phyloP scores from a whole-genome alignment of 1,140 invertebrate species.

The Drosophila rufa region DNA sequence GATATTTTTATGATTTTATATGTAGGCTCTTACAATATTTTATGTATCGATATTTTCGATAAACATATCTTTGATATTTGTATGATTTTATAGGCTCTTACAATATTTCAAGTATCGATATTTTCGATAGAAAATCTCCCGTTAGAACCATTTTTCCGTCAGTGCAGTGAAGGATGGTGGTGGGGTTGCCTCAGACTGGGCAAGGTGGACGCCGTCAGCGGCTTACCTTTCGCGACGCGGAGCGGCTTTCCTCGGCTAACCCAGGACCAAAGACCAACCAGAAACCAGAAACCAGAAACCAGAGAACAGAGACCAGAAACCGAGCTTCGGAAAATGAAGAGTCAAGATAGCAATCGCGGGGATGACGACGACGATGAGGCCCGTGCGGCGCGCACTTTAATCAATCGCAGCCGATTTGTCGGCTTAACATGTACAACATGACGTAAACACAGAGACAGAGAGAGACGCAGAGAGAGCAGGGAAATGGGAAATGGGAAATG shows the following conservation, averaged over 20 bases:
- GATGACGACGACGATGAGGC: conserved; percentile 10
- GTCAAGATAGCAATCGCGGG: conserved; percentile 72
- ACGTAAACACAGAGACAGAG: conserved; percentile 62
- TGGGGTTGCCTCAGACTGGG: conserved; percentile 6
- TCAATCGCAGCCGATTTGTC: conserved; percentile 85
- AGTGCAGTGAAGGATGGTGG: conserved; percentile 7
- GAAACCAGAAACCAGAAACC: background rate
- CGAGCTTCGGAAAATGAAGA: conserved; percentile 54
- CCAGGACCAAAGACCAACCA: conserved; percentile 41
- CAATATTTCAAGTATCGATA: background rate
- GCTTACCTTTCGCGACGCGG: conserved; percentile 60
- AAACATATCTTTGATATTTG: background rate
- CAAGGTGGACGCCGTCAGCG: conserved; percentile 73
- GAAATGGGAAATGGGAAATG: conserved; percentile 18
- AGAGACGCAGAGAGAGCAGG: background rate
- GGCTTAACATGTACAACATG: conserved; percentile 85
- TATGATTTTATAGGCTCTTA: background rate
- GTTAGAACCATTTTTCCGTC: background rate
- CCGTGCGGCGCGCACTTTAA: conserved; percentile 70
- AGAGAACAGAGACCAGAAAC: conserved; percentile 7
- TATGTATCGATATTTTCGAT: background rate
- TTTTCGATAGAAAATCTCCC: background rate
- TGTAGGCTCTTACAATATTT: no score
- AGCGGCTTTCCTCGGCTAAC: conserved; percentile 43
- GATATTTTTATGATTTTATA: background rate